These are phyloP conservation scores for Bucorvus abyssinicus DNA, from an alignment of 2,797 vertebrate genomes.

Conservation along the genomic window DNA sequence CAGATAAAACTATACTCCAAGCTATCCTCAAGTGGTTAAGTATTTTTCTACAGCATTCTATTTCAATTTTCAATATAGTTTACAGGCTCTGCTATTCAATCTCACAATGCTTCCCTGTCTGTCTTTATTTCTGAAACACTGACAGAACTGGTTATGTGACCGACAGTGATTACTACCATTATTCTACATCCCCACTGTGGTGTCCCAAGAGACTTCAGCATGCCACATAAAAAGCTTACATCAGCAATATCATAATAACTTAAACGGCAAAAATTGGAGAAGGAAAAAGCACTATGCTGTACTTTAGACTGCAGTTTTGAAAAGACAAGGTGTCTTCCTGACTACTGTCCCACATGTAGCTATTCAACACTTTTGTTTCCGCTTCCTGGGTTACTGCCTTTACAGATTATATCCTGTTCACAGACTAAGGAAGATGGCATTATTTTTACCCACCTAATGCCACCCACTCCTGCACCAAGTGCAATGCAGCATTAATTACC, in stretches of 20 bases:
- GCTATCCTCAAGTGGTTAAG: background rate
- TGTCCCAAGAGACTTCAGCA: background rate
- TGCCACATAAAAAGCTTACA: background rate
- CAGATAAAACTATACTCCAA: background rate
- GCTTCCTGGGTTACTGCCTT: background rate
- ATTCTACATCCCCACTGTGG: background rate
- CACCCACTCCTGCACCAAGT: accelerated
- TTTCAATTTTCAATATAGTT: background rate
- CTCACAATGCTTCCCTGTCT: too few relatives aligned
- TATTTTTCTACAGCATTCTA: background rate
- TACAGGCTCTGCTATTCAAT: background rate
- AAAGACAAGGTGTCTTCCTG: background rate
- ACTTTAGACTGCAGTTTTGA: background rate
- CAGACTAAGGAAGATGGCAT: background rate
- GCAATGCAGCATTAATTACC: background rate
- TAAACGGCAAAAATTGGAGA: background rate
- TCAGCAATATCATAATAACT: background rate
- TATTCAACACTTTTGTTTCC: background rate
- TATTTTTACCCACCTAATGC: background rate
- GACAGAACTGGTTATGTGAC: background rate
- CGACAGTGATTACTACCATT: background rate
- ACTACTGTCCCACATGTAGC: background rate
- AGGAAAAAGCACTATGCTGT: background rate
- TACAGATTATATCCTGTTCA: background rate
- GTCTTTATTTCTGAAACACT: background rate